Base-by-base conservation (phyloP, 1,140 invertebrate species). In the Orius laevigatus region DNA sequence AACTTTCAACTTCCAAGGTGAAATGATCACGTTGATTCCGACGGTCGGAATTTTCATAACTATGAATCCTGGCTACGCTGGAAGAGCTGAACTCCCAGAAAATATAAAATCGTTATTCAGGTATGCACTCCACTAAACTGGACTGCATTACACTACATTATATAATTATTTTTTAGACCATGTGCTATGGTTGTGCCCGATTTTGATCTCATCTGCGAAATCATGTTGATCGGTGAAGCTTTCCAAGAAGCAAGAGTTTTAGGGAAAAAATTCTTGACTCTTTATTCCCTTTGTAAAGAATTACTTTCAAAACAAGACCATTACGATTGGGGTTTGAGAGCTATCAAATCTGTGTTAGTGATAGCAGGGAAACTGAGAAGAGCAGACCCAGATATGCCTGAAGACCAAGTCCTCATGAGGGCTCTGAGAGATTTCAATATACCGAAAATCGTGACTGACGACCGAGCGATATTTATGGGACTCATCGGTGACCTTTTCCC, bases 101-200 rank as follows among this genome's bases (percentile, higher is more conserved):
- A 86, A 87, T 65, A 67, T 88, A 20, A 88, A 85, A 56, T 70
- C 70, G 20, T 59, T 73, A 9, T 75, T 75, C 52, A 72, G 76
- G 75, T 77, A 60, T 58, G 31, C 33, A 11, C 32, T 34, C 10
- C 42, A 16, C 11, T n/a, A n/a, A n/a, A n/a, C n/a, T n/a, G n/a
- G n/a, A n/a, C n/a, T n/a, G n/a, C 5, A 38, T 33, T 14, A 5
- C n/a, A 36, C 6, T 50, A 12, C 14, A 5, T 50, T 15, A 19
- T 48, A 18, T 31, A 19, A 11, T 31, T 61, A 60, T 58, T 59
- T 56, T 69, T 64, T 60, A 76, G 89, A 63, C 89, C 89, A 2
- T 93, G 88, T 63, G 89, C 90, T 32, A 93, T 93, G 89, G 86
- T 92, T 4, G 88, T 92, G 1, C 88, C 89, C 1, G 88, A 93